Conservation (phyloP, 2,113 vertebrate genomes). For the Brachyhypopomus gauderio region DNA sequence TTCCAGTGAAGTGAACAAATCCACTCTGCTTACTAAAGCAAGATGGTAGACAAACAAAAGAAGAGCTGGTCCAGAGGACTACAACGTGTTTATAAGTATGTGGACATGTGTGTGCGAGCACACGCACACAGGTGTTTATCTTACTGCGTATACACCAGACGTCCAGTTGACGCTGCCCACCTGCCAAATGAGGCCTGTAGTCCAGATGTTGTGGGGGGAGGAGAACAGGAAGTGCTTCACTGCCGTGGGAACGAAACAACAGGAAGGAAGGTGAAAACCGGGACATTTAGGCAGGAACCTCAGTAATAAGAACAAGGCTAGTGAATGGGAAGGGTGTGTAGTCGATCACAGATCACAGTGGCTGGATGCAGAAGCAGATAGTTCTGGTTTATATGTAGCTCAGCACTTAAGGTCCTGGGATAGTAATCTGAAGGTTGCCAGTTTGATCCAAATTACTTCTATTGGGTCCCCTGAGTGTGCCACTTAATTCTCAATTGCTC, state of each 20-base stretch:
- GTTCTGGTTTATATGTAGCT: too few relatives aligned
- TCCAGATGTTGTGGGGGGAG: neutral
- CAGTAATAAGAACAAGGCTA: too few relatives aligned
- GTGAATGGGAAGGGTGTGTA: too few relatives aligned
- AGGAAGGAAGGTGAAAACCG: too few relatives aligned
- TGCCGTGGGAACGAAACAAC: conserved; percentile 6
- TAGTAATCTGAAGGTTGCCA: too few relatives aligned
- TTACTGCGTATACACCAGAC: conserved; percentile 29
- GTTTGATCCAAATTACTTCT: too few relatives aligned
- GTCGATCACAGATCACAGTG: too few relatives aligned
- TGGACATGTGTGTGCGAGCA: neutral
- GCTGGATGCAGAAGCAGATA: too few relatives aligned
- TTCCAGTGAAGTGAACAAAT: neutral
- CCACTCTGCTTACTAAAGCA: neutral
- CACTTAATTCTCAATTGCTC: too few relatives aligned
- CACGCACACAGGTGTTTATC: conserved; percentile 24
- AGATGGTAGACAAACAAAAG: conserved; percentile 25
- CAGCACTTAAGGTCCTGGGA: too few relatives aligned
- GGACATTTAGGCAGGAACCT: too few relatives aligned
- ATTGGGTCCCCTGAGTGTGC: too few relatives aligned
- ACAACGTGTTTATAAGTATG: neutral
- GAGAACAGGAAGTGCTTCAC: neutral
- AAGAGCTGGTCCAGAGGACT: conserved; percentile 24
- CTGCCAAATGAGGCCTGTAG: neutral
- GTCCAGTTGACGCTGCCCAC: conserved; percentile 21